Evolutionary conservation across 2,113 vertebrate genomes (phyloP).

Genomic region (Vireo altiloquus): DNA sequence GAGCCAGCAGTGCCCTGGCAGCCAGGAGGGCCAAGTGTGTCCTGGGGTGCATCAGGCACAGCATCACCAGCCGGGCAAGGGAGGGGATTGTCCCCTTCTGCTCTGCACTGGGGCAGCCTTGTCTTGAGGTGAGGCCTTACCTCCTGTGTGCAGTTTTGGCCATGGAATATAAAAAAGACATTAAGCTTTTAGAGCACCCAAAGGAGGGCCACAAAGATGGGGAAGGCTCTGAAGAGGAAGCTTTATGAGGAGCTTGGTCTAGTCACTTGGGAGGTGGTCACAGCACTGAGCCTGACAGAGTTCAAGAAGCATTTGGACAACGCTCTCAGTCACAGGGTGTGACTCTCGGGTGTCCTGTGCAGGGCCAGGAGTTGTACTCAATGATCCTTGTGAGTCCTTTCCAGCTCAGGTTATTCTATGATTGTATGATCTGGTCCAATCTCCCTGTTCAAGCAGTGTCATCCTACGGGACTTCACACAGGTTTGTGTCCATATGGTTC

Average conservation of each 20-base stretch:
- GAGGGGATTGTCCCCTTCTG: neutral
- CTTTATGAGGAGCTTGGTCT: neutral
- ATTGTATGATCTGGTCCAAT: neutral
- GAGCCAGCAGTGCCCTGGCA: neutral
- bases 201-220: too few species aligned
- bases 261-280: neutral
- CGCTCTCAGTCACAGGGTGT: neutral
- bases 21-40: accelerated
- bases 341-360: neutral
- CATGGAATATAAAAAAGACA: neutral
- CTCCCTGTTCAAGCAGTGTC: neutral
- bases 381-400: neutral
- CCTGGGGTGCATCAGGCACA: neutral
- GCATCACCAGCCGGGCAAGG: accelerated
- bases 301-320: neutral
- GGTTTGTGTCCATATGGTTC: neutral
- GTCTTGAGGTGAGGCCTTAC: neutral
- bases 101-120: neutral
- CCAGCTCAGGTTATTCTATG: neutral
- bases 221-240: neutral
- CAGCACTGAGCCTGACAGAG: neutral
- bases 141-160: neutral
- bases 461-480: neutral
- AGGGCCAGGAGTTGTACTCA: too few species aligned
- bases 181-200: neutral